Evolutionary conservation across 53 echinoderm and acorn worm genomes (phyloP).

Genomic region (Luidia sarsii): DNA sequence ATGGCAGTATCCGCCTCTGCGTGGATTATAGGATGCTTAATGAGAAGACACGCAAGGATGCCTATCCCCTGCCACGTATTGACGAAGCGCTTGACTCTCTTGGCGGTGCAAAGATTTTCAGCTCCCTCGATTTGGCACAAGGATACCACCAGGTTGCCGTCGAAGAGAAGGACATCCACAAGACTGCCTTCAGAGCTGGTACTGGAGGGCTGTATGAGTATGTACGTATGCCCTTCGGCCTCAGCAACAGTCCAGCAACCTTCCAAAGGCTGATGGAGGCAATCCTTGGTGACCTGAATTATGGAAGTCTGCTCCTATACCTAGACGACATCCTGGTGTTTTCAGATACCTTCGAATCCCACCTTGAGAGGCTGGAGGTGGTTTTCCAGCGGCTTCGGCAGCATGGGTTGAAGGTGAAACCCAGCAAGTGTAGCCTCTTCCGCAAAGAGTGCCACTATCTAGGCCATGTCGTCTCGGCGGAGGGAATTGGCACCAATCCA

Average conservation of each 20-base stretch:
- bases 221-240: no score
- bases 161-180: slow-evolving; percentile 1
- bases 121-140: slow-evolving; percentile 39
- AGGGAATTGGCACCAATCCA: no score
- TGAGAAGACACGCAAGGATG: no score
- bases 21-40: slow-evolving; percentile 18
- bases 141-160: slow-evolving; percentile 28
- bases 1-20: slow-evolving; percentile 22
- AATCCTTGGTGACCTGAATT: slow-evolving; percentile 17
- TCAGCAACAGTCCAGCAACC: slow-evolving; percentile 40
- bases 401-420: slow-evolving; percentile 19
- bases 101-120: slow-evolving; percentile 28
- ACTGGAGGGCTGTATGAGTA: slow-evolving; percentile 37
- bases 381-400: neutral
- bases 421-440: neutral
- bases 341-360: neutral
- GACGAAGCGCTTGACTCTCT: slow-evolving; percentile 26
- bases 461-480: neutral
- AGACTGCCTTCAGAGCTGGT: slow-evolving; percentile 39
- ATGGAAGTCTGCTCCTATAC: slow-evolving; percentile 3
- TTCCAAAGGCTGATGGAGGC: slow-evolving; percentile 28
- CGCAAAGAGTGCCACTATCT: neutral
- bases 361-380: neutral
- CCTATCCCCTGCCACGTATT: no score
- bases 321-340: slow-evolving; percentile 36